Evolutionary conservation across 2,888 invertebrate species (phyloP), one percentile per base, ranked within the genome.

Genomic region (Drosophila crucigera): DNA sequence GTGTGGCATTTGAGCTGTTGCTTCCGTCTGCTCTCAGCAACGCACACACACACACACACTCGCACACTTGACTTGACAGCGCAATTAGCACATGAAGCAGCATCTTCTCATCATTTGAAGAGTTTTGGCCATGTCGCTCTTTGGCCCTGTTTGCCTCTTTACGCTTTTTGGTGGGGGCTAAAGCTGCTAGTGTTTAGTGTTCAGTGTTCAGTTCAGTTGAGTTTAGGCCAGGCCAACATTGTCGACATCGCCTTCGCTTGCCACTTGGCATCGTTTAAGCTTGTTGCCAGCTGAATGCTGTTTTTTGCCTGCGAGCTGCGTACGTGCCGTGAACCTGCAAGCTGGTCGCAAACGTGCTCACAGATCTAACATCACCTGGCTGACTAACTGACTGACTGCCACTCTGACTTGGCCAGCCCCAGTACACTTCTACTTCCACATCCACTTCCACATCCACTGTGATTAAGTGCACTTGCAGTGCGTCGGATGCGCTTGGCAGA

Each of bases 31-130:
- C 59, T 39, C 53, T 59, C 53, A 30, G 35, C 41, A 7, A n/a
- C n/a, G 28, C 47, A 47, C 16, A 58, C 33, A 52, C 43, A 39
- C 30, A 35, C 58, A 28, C 53, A 35, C 54, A 37, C 43, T 60
- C 54, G 37, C 63, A 55, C 67, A 43, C 83, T 83, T 83, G 80
- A 85, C 78, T 85, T 89, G 87, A 90, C 90, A 87, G 84, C 86
- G 89, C 90, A 89, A 88, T 90, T 87, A 87, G 90, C 90, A 87
- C 89, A 90, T 89, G 80, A 90, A 90, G 89, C 87, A 90, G 86
- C 90, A 89, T 89, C 90, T 90, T 86, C 82, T 87, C 83, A 68
- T 68, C 85, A 71, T 74, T 77, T 84, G 56, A 86, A 81, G 89
- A 74, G 84, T 76, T 72, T 70, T 72, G 63, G 76, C 73, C 78